These are phyloP conservation scores for Cnemophilus loriae DNA, from an alignment of 2,113 vertebrate species.

Conservation along the genomic window DNA sequence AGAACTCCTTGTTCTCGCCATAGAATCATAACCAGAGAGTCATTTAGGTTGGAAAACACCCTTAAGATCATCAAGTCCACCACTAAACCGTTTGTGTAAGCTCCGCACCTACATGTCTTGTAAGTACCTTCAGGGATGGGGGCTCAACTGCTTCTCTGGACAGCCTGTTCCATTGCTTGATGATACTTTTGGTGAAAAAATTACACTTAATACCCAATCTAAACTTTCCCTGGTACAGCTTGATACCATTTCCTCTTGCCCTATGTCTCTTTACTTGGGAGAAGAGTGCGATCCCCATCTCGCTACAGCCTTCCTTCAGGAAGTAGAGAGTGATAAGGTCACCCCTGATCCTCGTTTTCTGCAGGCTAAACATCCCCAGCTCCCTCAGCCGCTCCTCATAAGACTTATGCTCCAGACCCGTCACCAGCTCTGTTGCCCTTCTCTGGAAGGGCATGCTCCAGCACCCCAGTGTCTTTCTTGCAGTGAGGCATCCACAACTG, in stretches of 20 bases:
- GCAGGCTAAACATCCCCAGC: fast-evolving
- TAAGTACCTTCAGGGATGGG: not conserved
- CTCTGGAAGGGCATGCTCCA: not conserved
- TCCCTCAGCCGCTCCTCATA: not conserved
- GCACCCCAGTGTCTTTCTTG: not conserved
- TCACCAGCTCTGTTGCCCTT: not conserved
- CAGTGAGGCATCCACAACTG: not conserved
- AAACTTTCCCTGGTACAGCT: not conserved
- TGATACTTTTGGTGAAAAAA: not conserved
- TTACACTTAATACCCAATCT: not conserved
- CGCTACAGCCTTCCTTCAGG: not conserved
- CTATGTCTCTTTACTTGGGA: not conserved
- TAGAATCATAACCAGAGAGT: not conserved
- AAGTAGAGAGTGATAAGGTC: not conserved
- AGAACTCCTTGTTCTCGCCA: fast-evolving
- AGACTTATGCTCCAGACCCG: not conserved
- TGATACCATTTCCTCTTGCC: not conserved
- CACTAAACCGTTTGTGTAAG: not conserved
- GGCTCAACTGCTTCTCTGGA: not conserved
- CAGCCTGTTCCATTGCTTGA: not conserved
- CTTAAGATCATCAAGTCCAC: not conserved
- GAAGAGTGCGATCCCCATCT: not conserved
- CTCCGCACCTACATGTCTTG: not conserved
- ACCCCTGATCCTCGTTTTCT: not conserved
- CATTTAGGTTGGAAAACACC: not conserved